Evolutionary conservation across 2,888 invertebrate species (phyloP).

Genomic region (Philereme transversata): DNA sequence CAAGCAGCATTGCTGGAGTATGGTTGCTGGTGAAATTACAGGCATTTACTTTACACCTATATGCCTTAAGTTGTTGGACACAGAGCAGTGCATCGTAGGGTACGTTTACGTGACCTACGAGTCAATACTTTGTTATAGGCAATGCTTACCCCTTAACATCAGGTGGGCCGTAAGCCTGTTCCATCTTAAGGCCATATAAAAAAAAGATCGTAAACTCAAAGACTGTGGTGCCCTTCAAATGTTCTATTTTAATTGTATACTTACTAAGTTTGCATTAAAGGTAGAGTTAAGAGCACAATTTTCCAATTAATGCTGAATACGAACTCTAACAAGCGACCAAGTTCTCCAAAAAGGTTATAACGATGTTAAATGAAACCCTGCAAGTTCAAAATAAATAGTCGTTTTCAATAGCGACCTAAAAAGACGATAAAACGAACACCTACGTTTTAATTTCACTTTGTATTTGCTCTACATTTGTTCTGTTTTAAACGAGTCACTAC

Average conservation of each 20-base stretch:
- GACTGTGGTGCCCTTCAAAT: background rate
- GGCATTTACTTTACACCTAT: no score
- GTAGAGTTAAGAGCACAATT: no score
- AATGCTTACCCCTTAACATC: no score
- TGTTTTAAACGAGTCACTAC: slow-evolving; percentile 4
- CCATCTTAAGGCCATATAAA: no score
- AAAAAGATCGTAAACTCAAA: background rate
- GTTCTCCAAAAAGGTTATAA: slow-evolving; percentile 4
- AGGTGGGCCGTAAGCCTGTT: no score
- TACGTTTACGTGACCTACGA: no score
- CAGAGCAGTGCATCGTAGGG: no score
- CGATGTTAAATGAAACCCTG: slow-evolving; percentile 19
- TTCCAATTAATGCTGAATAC: no score
- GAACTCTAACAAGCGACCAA: slow-evolving; percentile 1
- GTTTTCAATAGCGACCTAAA: slow-evolving; percentile 27
- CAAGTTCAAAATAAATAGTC: slow-evolving; percentile 22
- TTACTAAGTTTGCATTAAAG: background rate
- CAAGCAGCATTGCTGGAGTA: no score
- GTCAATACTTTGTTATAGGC: no score
- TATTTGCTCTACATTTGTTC: slow-evolving; percentile 11
- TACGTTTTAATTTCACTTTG: slow-evolving; percentile 27
- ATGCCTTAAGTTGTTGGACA: no score
- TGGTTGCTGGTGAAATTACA: no score
- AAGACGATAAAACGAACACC: slow-evolving; percentile 14
- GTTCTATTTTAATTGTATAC: background rate